Evolutionary conservation across 2,797 vertebrate genomes (phyloP), one percentile per base, ranked within the genome.

Genomic region (Lagorchestes hirsutus): DNA sequence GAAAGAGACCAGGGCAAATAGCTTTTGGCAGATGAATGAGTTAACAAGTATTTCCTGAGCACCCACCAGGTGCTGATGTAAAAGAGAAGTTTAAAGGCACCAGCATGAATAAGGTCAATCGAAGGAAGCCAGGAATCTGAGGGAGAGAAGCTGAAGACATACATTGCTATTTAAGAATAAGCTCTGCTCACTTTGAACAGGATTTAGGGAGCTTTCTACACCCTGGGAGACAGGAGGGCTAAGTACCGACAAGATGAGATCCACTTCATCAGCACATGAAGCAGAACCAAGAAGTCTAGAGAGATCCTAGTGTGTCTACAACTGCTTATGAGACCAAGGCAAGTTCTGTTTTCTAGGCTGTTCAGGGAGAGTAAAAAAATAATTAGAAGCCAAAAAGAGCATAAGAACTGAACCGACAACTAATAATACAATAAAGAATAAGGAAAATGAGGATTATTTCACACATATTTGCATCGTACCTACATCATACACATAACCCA

Each of bases 311-410:
- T 50, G 58, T 57, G 90, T 28, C 22, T 91, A 67, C 34, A 74
- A 74, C 62, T 40, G 62, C 40, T 90, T 91, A 92, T 56, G 52
- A 95, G n/a, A 82, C 67, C n/a, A 82, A 82, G 31, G 22, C n/a
- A 46, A 82, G 18, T 6, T 22, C 67, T 82, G n/a, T 82, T 82
- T 74, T 94, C 34, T 62, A 92, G 91, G 94, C 92, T 82, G 27
- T 91, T 90, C 56, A 67, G 57, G 90, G 74, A 93, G 46, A 31
- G 29, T 74, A 54, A 62, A 54, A 6, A 52, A 27, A 55, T 52
- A 18, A 27, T 54, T 5, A 29, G 29, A 74, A 91, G 46, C 52
- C n/a, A n/a, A 52, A 27, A 46, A 55, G 74, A 28, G 10, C 3
- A 18, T 24, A 29, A 87, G 40, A 82, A 24, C 18, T 22, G n/a